Base-by-base conservation (phyloP, 2,888 invertebrate genomes). In the Aphodius granarius region DNA sequence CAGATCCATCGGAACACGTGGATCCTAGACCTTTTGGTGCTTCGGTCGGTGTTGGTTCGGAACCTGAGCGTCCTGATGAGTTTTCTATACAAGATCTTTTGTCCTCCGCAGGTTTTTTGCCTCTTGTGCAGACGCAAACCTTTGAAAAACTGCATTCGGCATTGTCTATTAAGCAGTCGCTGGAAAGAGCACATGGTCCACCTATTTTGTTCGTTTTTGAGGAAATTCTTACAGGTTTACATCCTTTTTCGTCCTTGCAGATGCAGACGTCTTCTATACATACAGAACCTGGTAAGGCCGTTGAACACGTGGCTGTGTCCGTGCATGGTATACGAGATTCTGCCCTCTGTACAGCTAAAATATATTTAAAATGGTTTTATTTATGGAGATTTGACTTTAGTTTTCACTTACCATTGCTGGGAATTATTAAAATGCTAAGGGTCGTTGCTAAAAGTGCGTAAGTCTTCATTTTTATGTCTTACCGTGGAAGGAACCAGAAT, bases 121-220 rank as follows among this genome's bases (percentile, higher is more conserved):
- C 80, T 43, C 79, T 66, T 20, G 78, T 75, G 72, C 86, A 86
- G 3, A 23, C 73, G 76, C 85, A 85, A 66, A 71, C 78, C 43
- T 75, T 76, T 0, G 75, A 70, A 16, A 66, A 23, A 4, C 78
- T 77, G 66, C 85, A 85, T 63, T 78, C 71, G 0, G 84, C 80
- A 73, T 80, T 74, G 15, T 80, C 80, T 22, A 84, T 82, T 63
- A 81, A 82, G 73, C 86, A 86, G 15, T 83, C 81, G 3, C 73
- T 22, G 4, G 78, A 68, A 0, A 72, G 73, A 5, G 73, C 78
- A 77, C 86, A 86, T 21, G 73, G 71, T 76, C 80, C 80, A 9
- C 83, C 85, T 22, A 85, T 78, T 81, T 81, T 82, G 18, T 79
- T 82, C 9, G 82, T 82, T 5, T 23, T 71, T 3, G 62, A n/a